Conservation (phyloP, 2,888 invertebrate species). For the Ceriagrion tenellum region DNA sequence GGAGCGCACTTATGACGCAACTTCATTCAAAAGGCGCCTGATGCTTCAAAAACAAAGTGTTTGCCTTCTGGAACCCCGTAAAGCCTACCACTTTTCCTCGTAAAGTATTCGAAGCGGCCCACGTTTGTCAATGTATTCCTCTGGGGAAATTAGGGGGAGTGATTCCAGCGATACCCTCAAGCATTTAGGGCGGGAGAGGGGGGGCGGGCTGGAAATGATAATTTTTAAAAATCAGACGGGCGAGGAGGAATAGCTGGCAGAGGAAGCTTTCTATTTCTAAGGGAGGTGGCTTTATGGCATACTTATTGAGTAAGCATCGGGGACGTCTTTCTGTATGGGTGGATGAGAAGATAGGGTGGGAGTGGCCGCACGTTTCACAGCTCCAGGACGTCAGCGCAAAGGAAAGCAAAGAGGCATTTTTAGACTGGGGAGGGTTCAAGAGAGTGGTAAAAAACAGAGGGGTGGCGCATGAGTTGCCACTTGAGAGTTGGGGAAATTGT, state of each 20-base stretch:
- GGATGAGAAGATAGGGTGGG: neutral
- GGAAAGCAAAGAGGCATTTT: neutral
- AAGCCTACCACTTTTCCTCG: neutral
- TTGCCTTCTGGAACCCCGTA: neutral
- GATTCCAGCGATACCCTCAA: neutral
- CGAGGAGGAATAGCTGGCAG: neutral
- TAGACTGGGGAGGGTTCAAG: neutral
- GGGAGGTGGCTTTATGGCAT: neutral
- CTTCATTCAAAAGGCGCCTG: neutral
- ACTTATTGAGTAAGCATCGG: too few species aligned
- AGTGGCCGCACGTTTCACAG: neutral
- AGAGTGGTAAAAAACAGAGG: neutral
- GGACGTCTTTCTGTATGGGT: too few species aligned
- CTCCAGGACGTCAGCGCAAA: neutral
- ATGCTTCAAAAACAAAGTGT: neutral
- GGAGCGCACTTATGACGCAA: neutral
- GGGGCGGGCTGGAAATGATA: neutral
- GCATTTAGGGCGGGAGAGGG: too few species aligned
- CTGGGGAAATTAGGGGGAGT: constrained; percentile 51
- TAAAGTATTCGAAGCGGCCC: neutral
- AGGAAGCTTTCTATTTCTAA: neutral
- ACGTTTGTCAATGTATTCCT: constrained; percentile 11
- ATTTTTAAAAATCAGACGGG: neutral
- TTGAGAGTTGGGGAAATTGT: neutral
- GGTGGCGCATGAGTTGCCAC: neutral